phyloP scores from a whole-genome alignment of 2,888 invertebrate genomes.

The Brenthis daphne region DNA sequence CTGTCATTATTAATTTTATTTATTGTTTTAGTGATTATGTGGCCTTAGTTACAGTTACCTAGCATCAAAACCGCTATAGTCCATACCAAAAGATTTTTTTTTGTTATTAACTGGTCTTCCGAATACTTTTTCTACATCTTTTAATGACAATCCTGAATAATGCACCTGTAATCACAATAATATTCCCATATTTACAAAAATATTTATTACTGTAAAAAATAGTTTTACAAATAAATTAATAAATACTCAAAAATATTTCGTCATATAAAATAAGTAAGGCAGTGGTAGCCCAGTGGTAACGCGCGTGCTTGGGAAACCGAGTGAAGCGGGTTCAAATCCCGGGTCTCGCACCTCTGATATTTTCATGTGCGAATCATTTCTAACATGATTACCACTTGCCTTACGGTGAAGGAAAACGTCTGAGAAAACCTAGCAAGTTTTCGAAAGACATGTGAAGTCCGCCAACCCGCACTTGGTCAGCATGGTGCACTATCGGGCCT shows the following conservation, averaged over 20 bases:
- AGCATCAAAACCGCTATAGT: slow-evolving; percentile 6
- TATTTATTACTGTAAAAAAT: background rate
- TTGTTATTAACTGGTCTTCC: background rate
- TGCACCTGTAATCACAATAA: slow-evolving; percentile 5
- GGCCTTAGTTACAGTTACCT: background rate
- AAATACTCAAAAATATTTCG: background rate
- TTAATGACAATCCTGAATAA: slow-evolving; percentile 1
- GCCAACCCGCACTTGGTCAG: too few species aligned
- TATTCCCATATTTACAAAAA: background rate
- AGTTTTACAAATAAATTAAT: background rate
- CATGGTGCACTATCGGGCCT: too few species aligned
- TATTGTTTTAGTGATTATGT: background rate
- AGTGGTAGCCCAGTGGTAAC: too few species aligned
- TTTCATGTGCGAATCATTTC: too few species aligned
- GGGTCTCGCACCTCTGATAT: too few species aligned
- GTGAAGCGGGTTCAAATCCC: too few species aligned
- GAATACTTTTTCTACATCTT: background rate
- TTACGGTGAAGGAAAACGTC: too few species aligned
- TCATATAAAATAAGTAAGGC: background rate
- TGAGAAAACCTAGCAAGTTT: too few species aligned
- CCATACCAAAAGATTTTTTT: slow-evolving; percentile 5
- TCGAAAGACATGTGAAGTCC: too few species aligned
- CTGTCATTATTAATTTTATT: background rate
- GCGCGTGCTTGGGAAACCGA: too few species aligned
- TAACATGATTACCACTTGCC: too few species aligned